A percentile compares a stretch with the other conserved stretches of the same genome.
Conservation (phyloP, 1,140 invertebrate genomes). For the Caenorhabditis briggsae region DNA sequence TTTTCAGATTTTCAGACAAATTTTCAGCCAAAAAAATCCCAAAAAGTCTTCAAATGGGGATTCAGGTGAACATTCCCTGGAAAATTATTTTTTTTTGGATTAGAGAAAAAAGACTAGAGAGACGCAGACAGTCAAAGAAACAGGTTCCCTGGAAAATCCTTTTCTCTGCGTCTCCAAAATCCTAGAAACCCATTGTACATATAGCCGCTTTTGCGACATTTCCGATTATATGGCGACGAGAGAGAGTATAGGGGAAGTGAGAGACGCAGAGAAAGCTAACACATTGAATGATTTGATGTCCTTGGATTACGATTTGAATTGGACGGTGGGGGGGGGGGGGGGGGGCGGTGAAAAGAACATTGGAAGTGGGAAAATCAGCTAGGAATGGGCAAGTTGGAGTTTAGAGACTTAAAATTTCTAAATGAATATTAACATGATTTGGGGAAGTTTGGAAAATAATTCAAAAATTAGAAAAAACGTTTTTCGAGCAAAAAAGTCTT, state of each 20-base stretch:
- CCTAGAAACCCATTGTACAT: background rate
- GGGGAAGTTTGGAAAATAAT: no score
- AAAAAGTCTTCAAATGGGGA: background rate
- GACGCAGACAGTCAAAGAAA: background rate
- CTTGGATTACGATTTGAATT: conserved; percentile 3
- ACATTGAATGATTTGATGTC: conserved; percentile 19
- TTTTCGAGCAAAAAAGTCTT: no score
- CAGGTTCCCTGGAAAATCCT: background rate
- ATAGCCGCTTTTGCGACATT: conserved; percentile 34
- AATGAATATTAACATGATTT: no score
- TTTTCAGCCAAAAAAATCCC: no score
- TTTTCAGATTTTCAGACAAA: background rate
- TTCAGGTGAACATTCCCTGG: conserved; percentile 26
- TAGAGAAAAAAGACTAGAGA: background rate
- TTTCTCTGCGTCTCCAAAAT: background rate
- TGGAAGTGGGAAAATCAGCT: no score
- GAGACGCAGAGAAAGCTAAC: conserved; percentile 21
- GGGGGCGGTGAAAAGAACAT: background rate
- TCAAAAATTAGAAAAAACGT: no score
- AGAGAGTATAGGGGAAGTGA: background rate
- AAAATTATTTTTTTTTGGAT: background rate
- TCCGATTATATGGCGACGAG: background rate
- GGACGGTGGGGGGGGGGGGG: background rate
- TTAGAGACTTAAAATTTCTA: no score
- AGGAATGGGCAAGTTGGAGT: no score